Base-by-base conservation (phyloP, 2,888 invertebrate genomes). In the Coelopa pilipes region DNA sequence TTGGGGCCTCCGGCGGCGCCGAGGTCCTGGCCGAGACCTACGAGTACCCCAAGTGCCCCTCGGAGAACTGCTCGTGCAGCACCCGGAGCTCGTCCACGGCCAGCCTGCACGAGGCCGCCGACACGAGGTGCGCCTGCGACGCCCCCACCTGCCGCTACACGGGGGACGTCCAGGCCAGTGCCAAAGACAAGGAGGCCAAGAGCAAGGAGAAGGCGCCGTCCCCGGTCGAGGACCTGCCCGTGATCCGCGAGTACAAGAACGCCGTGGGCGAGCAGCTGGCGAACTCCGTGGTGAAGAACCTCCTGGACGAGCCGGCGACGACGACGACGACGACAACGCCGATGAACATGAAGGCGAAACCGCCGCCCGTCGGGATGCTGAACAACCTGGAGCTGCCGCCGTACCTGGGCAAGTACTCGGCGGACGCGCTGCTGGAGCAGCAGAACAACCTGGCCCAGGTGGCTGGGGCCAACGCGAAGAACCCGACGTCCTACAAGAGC, bases 11-110 rank as follows among this genome's bases (percentile, higher is more conserved):
- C 1, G 79, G 78, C 60, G 80, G 79, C 0, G 81, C 80, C 3
- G 83, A 82, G 46, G 81, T 86, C 0, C 76, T 85, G 67, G 85
- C 86, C 0, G 84, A 84, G 76, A 84, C 84, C 0, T 86, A 82
- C 74, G 86, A 87, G 77, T 86, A 85, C 63, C 83, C 85, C 5
- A 86, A 87, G 72, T 87, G 87, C 68, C 85, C 87, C 1, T 85
- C 86, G 46, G 87, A 87, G 73, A 87, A 87, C 75, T 87, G 86
- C 50, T 83, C 86, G 0, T 87, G 86, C 74, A 85, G 85, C 70
- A 85, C 87, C 0, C 80, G 85, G n/a, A 86, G 86, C 17, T 86
- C 86, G 0, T 86, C 86, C 34, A 86, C 85, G 45, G 81, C 83
- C 13, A 85, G 85, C 72, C 77, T 81, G 10, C 82, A 84, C 5